Conservation (phyloP, 2,113 vertebrate genomes). For the Oncorhynchus clarkii region DNA sequence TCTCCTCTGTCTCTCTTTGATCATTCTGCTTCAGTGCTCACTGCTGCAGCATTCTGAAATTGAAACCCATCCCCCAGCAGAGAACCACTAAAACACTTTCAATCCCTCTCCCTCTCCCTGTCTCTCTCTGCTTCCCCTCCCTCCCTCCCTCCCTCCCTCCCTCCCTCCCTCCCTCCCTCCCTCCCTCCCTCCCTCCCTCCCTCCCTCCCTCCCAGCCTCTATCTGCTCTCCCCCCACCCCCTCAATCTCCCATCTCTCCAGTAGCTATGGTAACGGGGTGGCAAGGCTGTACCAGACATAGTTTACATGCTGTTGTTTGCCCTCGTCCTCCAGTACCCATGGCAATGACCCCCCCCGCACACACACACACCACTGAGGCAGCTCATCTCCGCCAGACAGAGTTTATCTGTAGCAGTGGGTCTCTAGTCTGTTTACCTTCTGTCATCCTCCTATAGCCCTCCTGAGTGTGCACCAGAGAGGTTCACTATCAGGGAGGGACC, state of each 20-base stretch:
- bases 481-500: slow-evolving; percentile 52
- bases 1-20: background rate
- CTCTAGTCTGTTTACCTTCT: slow-evolving; percentile 80
- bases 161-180: background rate
- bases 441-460: slow-evolving; percentile 79
- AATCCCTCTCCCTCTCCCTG: background rate
- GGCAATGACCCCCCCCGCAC: slow-evolving; percentile 51
- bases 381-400: slow-evolving; percentile 78
- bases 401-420: slow-evolving; percentile 79
- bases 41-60: background rate
- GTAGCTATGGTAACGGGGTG: too few species aligned
- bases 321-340: slow-evolving; percentile 22
- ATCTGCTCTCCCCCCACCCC: background rate
- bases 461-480: slow-evolving; percentile 72
- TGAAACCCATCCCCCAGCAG: background rate
- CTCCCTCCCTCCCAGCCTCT: too few species aligned
- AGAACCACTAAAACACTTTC: background rate
- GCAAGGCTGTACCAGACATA: too few species aligned
- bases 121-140: background rate
- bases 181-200: too few species aligned
- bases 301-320: background rate
- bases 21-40: background rate
- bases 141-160: background rate
- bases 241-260: too few species aligned
- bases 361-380: slow-evolving; percentile 59